Evolutionary conservation across 2,888 invertebrate genomes (phyloP).

Genomic region (Neuroscelio doddi): DNA sequence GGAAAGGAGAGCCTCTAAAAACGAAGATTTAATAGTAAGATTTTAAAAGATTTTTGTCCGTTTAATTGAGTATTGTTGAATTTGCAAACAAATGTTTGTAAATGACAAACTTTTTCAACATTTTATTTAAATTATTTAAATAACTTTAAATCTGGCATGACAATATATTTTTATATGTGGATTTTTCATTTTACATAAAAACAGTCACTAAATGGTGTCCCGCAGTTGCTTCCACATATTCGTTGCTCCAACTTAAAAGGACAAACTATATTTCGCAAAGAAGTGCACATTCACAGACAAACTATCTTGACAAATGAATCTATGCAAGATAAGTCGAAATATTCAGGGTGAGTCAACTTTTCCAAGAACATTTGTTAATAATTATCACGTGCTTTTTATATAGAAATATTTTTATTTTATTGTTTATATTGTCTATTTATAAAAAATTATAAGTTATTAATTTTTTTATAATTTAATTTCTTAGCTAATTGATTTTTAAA

Average conservation of each 20-base stretch:
- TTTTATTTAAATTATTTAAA: too few species aligned
- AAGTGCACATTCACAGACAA: constrained; percentile 52
- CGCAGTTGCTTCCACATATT: constrained; percentile 45
- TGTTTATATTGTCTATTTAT: constrained; percentile 11
- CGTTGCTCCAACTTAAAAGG: constrained; percentile 41
- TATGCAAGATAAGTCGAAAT: not conserved
- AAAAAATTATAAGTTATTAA: constrained; percentile 34
- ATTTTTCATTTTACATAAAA: constrained; percentile 5
- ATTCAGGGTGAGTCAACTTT: constrained; percentile 1
- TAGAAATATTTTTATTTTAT: constrained; percentile 5
- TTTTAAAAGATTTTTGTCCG: too few species aligned
- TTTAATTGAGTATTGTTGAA: too few species aligned
- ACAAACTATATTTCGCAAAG: constrained; percentile 52
- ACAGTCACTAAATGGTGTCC: constrained; percentile 43
- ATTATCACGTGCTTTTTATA: too few species aligned
- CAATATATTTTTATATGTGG: too few species aligned
- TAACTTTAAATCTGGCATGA: too few species aligned
- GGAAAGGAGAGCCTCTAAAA: too few species aligned
- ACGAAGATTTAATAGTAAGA: too few species aligned
- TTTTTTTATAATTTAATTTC: too few species aligned
- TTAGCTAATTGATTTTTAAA: too few species aligned
- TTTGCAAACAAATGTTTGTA: too few species aligned
- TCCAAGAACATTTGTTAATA: not conserved
- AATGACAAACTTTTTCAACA: too few species aligned
- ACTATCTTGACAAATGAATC: not conserved